A percentile compares a stretch with the other conserved stretches of the same genome.
These are phyloP conservation scores for Cervus canadensis DNA, from an alignment of 2,113 vertebrate genomes.

Conservation along the genomic window DNA sequence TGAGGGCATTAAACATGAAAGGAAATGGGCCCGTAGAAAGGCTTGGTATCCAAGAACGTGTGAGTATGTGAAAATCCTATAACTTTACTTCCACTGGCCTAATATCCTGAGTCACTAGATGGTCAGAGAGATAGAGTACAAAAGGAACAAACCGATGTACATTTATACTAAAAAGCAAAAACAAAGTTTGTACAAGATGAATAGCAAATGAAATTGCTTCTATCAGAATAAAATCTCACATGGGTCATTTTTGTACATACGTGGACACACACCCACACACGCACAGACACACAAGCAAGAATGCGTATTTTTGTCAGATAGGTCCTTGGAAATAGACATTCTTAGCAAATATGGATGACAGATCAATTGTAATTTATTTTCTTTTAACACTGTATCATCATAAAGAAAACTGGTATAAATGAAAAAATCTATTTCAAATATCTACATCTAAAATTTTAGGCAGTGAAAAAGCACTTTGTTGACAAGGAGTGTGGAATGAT, in stretches of 20 bases:
- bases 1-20: conserved; percentile 53
- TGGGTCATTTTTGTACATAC: conserved; percentile 69
- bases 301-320: conserved; percentile 79
- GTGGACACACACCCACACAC: conserved; percentile 66
- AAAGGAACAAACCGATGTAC: conserved; percentile 77
- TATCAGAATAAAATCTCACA: conserved; percentile 64
- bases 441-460: conserved; percentile 96
- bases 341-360: conserved; percentile 92
- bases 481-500: conserved; percentile 89
- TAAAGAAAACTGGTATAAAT: conserved; percentile 90
- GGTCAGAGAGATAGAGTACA: conserved; percentile 62
- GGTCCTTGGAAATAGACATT: conserved; percentile 87
- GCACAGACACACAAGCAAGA: conserved; percentile 79
- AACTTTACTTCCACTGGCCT: conserved; percentile 69
- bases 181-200: conserved; percentile 74
- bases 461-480: conserved; percentile 99
- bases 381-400: conserved; percentile 90
- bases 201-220: conserved; percentile 70
- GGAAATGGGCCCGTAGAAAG: conserved; percentile 56
- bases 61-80: conserved; percentile 51
- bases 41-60: conserved; percentile 52
- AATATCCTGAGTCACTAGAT: conserved; percentile 74
- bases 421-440: conserved; percentile 93
- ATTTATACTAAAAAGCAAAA: conserved; percentile 71
- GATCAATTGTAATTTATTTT: conserved; percentile 91